Base-by-base conservation (phyloP, 1,140 invertebrate species). In the Ganaspis sp. region DNA sequence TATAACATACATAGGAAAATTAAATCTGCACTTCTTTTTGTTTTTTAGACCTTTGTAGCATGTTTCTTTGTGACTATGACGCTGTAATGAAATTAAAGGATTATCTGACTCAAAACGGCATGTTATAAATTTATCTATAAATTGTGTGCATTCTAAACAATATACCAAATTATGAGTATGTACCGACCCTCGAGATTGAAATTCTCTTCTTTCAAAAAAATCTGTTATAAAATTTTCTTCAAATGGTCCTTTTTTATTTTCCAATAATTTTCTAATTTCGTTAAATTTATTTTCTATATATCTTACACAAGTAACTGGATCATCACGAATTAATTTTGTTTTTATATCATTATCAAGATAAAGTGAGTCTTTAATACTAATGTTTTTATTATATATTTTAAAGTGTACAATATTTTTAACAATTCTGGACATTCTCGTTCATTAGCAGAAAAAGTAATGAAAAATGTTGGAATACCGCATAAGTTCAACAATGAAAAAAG, bases 201-300 rank as follows among this genome's bases (percentile, higher is more conserved):
- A 54, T 21, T 21, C 19, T 54, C 19, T 54, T 9, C 49, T 8
- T 54, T 54, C 49, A 54, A 54, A 76, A 42, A 71, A 76, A 49
- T 71, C 42, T 54, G 4, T 40, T 4, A 75, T 26, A 49, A 70
- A 70, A 58, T 71, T 19, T 26, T 71, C 45, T 37, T 37, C 12
- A 70, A 76, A 71, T 4, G 69, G 69, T 37, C 74, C 74, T 37
- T 49, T 12, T 34, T 40, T 15, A 21, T 71, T 76, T 71, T 70
- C n/a, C n/a, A n/a, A n/a, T n/a, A n/a, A n/a, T n/a, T n/a, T n/a
- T n/a, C n/a, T n/a, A n/a, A n/a, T n/a, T n/a, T n/a, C n/a, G n/a
- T n/a, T n/a, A n/a, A n/a, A n/a, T n/a, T n/a, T n/a, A n/a, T n/a
- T n/a, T n/a, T n/a, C n/a, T n/a, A n/a, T n/a, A n/a, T n/a, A n/a